Evolutionary conservation across 2,113 vertebrate species (phyloP).

Genomic region (Crotalus tigris): DNA sequence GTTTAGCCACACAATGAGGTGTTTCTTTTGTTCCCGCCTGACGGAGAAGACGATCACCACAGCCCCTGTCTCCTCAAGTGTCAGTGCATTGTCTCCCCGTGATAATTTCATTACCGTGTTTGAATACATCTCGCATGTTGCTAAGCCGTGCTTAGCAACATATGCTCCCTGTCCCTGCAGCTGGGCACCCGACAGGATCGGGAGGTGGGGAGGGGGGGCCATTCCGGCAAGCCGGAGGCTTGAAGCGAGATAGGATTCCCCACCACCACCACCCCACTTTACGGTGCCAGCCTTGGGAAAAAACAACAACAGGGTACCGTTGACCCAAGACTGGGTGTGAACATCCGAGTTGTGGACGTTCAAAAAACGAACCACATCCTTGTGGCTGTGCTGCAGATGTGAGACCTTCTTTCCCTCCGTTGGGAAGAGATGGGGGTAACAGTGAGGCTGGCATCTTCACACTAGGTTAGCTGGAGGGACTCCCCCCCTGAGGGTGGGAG

Average conservation of each 20-base stretch:
- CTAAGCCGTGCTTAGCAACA: slow-evolving; percentile 69
- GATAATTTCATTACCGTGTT: slow-evolving; percentile 70
- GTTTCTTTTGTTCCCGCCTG: slow-evolving; percentile 55
- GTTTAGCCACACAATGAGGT: slow-evolving; percentile 64
- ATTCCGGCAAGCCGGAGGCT: not conserved
- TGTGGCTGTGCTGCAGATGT: not conserved
- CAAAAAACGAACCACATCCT: not conserved
- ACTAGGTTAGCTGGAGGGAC: not conserved
- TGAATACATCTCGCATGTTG: slow-evolving; percentile 68
- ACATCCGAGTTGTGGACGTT: not conserved
- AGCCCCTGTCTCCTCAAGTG: slow-evolving; percentile 61
- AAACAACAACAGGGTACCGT: not conserved
- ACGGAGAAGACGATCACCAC: slow-evolving; percentile 53
- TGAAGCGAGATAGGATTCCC: not conserved
- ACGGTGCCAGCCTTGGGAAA: not conserved
- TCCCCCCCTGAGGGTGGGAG: not conserved
- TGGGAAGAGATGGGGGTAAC: not conserved
- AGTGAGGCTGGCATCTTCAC: not conserved
- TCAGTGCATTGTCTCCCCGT: slow-evolving; percentile 64
- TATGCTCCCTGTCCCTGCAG: slow-evolving; percentile 43
- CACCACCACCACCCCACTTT: not conserved
- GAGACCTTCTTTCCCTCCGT: not conserved
- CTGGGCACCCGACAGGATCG: slow-evolving; percentile 33
- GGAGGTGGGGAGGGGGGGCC: not conserved
- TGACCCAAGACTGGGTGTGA: not conserved